These are phyloP conservation scores for Xerus inauris DNA, from an alignment of 2,113 vertebrate species.

Conservation along the genomic window DNA sequence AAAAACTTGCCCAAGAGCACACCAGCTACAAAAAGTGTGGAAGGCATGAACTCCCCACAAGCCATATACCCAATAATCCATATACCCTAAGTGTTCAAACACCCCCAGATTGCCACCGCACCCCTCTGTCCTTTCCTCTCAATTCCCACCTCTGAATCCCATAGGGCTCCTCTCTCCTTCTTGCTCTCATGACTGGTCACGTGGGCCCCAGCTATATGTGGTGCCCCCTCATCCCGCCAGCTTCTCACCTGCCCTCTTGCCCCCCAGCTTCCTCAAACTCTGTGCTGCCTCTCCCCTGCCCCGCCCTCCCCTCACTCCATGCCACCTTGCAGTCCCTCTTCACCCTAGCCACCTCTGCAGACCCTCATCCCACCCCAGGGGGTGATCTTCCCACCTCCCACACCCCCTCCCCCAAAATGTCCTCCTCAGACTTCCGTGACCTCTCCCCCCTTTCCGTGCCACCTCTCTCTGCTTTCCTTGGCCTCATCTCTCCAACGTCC, in stretches of 20 bases:
- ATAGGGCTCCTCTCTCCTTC: background rate
- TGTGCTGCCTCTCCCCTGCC: background rate
- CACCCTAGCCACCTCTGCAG: background rate
- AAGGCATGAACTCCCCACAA: background rate
- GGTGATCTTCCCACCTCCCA: too few relatives aligned
- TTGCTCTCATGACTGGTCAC: background rate
- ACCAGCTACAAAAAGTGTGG: background rate
- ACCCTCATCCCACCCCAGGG: background rate
- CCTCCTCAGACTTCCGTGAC: background rate
- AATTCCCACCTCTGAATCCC: rapidly evolving
- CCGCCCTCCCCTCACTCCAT: background rate
- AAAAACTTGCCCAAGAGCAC: background rate
- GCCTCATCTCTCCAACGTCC: background rate
- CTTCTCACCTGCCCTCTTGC: too few relatives aligned
- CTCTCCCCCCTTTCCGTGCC: background rate
- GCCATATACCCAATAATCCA: background rate
- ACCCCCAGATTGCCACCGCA: too few relatives aligned
- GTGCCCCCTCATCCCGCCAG: too few relatives aligned
- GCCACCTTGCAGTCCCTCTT: background rate
- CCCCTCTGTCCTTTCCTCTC: too few relatives aligned
- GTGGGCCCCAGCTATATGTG: too few relatives aligned
- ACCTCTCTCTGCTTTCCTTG: background rate
- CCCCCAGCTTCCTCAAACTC: background rate
- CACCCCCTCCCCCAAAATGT: background rate
- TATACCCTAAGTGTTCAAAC: background rate